A percentile compares a stretch with the other conserved stretches of the same genome.
phyloP scores from a whole-genome alignment of 53 echinoderm and acorn worm genomes.

The Glandiceps talaboti region DNA sequence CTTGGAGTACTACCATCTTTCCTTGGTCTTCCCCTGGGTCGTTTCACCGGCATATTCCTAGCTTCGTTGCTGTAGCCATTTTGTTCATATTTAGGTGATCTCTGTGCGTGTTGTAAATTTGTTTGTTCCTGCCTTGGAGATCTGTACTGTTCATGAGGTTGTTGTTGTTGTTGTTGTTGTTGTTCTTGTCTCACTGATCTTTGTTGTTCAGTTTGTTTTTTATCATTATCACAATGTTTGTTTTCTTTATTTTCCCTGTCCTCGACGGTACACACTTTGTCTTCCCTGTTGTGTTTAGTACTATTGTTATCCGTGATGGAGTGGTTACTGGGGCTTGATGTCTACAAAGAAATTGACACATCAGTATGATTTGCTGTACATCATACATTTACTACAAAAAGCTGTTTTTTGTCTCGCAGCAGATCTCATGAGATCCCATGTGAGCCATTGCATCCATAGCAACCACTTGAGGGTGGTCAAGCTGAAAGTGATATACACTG shows the following conservation, averaged over 20 bases:
- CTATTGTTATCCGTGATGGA: no score
- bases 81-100: not conserved
- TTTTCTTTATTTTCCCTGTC: not conserved
- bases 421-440: no score
- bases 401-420: no score
- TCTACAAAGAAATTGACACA: no score
- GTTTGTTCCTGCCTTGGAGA: not conserved
- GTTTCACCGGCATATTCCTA: no score
- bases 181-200: not conserved
- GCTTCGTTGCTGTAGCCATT: not conserved
- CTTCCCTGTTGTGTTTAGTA: constrained; percentile 20
- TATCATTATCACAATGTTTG: not conserved
- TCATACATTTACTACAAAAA: no score
- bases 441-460: no score
- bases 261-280: constrained; percentile 12
- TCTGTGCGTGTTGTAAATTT: no score
- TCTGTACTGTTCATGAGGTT: not conserved
- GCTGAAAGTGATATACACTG: no score
- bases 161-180: not conserved
- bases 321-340: constrained; percentile 1
- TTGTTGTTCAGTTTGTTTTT: not conserved
- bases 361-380: no score
- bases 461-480: no score
- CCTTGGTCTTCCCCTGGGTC: not conserved
- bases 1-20: not conserved